These are phyloP conservation scores for Empis livida DNA, from an alignment of 2,888 invertebrate genomes.

Conservation along the genomic window DNA sequence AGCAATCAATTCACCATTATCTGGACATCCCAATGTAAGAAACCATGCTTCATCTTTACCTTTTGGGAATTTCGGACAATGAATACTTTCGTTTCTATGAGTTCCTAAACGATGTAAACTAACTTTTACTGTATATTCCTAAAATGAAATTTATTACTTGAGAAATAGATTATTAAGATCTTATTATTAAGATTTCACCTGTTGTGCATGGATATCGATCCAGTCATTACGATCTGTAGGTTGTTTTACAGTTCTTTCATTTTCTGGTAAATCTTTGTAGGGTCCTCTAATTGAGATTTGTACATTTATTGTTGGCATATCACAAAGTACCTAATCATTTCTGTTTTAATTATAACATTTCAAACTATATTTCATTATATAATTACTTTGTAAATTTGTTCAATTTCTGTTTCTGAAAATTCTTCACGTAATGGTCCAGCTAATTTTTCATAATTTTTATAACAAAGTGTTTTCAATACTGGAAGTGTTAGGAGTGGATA, in stretches of 20 bases:
- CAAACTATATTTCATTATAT: not conserved
- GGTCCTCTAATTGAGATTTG: conserved; percentile 44
- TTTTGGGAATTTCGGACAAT: conserved; percentile 78
- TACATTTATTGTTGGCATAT: conserved; percentile 50
- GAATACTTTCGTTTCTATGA: conserved; percentile 49
- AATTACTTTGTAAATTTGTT: conserved; percentile 49
- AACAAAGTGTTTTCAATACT: conserved; percentile 26
- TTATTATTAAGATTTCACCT: conserved; percentile 35
- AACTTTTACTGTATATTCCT: conserved; percentile 57
- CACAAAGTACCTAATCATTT: conserved; percentile 41
- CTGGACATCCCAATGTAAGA: conserved; percentile 63
- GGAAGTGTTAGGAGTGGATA: conserved; percentile 26
- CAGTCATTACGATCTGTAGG: conserved; percentile 37
- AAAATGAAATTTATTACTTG: not conserved
- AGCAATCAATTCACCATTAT: conserved; percentile 60
- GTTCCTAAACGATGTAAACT: conserved; percentile 42
- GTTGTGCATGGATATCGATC: conserved; percentile 51
- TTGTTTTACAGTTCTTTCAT: conserved; percentile 27
- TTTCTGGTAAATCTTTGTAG: conserved; percentile 27
- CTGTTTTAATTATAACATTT: conserved; percentile 8
- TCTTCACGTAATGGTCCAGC: conserved; percentile 48
- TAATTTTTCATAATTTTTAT: conserved; percentile 46
- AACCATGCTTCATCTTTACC: conserved; percentile 96
- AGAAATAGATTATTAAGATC: not conserved
- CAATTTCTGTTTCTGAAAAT: conserved; percentile 54